Percentiles rank a stretch among this genome's conserved stretches.
These are phyloP conservation scores for Acrobasis repandana DNA, from an alignment of 2,888 invertebrate genomes.

Conservation along the genomic window DNA sequence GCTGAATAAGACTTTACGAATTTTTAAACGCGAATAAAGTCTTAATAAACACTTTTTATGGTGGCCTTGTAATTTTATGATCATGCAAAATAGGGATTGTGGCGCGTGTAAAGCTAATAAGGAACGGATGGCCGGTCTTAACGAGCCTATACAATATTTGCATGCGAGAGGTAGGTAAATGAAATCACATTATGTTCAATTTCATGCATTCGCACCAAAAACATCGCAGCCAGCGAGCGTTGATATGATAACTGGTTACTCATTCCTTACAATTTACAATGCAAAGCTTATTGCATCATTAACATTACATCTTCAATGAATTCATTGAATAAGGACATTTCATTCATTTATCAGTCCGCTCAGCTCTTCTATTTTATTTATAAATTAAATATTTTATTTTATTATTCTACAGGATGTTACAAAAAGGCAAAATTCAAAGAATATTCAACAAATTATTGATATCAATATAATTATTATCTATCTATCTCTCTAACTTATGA, in stretches of 20 bases:
- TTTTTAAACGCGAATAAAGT: slow-evolving; percentile 77
- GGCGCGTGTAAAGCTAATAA: slow-evolving; percentile 77
- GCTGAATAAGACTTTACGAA: slow-evolving; percentile 79
- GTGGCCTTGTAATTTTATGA: slow-evolving; percentile 75
- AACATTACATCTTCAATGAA: neutral
- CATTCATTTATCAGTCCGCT: neutral
- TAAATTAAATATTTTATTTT: no score
- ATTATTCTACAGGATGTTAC: no score
- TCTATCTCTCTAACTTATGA: no score
- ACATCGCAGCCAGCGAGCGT: slow-evolving; percentile 42
- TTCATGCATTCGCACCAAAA: slow-evolving; percentile 53
- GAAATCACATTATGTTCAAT: slow-evolving; percentile 64
- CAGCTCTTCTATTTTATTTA: no score
- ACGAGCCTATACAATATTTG: slow-evolving; percentile 65
- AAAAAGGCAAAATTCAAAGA: no score
- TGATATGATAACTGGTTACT: slow-evolving; percentile 36
- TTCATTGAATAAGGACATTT: neutral
- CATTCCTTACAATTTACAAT: slow-evolving; percentile 19
- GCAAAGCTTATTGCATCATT: neutral
- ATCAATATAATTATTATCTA: no score
- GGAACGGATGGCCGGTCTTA: slow-evolving; percentile 70
- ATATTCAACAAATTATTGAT: no score
- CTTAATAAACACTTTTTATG: slow-evolving; percentile 79
- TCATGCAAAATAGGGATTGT: slow-evolving; percentile 70
- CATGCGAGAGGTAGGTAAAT: slow-evolving; percentile 52